Percentiles rank a stretch among this genome's conserved stretches.
Evolutionary conservation across 2,113 vertebrate genomes (phyloP).

Genomic region (Pardalotus punctatus): DNA sequence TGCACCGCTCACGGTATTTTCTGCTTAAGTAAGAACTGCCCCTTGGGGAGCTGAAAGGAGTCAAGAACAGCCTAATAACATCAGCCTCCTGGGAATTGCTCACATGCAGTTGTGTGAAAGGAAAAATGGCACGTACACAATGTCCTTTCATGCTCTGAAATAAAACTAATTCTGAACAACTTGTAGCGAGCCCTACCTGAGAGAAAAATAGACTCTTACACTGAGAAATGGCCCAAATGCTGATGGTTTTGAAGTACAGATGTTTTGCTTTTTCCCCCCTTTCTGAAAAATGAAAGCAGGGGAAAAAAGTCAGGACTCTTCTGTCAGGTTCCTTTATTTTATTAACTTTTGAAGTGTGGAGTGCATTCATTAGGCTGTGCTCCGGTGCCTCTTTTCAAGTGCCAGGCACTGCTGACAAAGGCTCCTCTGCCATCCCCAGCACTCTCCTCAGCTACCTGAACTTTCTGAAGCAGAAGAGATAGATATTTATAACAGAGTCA

Average conservation of each 20-base stretch:
- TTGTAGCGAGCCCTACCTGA: neutral
- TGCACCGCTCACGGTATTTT: neutral
- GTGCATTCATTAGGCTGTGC: neutral
- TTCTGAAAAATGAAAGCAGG: neutral
- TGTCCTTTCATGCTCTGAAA: neutral
- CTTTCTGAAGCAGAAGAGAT: neutral
- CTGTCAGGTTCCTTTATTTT: conserved; percentile 8
- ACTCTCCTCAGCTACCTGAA: neutral
- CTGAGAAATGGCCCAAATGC: neutral
- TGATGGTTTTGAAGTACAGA: neutral
- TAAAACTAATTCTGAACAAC: neutral
- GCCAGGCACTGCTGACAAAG: neutral
- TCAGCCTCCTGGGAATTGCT: neutral
- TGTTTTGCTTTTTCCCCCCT: neutral
- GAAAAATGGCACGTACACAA: neutral
- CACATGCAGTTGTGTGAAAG: neutral
- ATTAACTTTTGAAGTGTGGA: neutral
- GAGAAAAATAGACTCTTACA: neutral
- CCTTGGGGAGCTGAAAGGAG: neutral
- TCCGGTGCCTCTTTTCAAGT: neutral
- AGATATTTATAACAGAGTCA: neutral
- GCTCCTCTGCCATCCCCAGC: neutral
- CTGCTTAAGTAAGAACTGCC: neutral
- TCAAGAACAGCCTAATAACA: neutral
- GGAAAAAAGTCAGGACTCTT: neutral